Evolutionary conservation across 1,140 invertebrate genomes (phyloP), one percentile per base, ranked within the genome.

Genomic region (Drosophila funebris): DNA sequence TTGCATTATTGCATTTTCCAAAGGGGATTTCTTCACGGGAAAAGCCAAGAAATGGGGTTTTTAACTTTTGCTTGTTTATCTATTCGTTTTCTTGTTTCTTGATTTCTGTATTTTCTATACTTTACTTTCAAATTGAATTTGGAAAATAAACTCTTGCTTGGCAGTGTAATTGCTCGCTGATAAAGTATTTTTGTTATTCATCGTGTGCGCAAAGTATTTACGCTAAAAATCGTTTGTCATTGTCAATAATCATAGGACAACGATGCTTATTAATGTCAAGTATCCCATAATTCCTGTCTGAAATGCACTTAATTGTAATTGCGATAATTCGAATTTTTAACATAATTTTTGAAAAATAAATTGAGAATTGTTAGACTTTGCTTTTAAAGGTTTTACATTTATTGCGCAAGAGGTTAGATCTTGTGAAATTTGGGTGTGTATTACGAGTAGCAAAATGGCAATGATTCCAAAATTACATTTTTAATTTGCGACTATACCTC

Each of bases 121-220:
- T 20, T 20, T 43, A 43, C 18, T 9, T 5, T 9, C 8, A 14
- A 1, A 14, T 5, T 39, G 4, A 16, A 27, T 13, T 24, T 24
- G 43, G 7, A 9, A 44, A 44, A n/a, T n/a, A 13, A 44, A 24
- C 9, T 37, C 50, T 36, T 36, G 13, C 37, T 33, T 14, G n/a
- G 9, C 5, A 29, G 29, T 36, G 29, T 56, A 13, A 44, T 56
- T 57, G 24, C 1, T 13, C 13, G 24, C 39, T 56, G 62, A 56
- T 66, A 66, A 39, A 18, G 36, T 48, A 18, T 62, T 13, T 11
- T 27, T 48, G 33, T 22, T 36, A 44, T 39, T 37, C 20, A 36
- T 14, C n/a, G 41, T n/a, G 4, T 8, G 22, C 16, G 50, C 29
- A 48, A 67, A 56, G 37, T 67, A 46, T 67, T 67, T 67, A 57